A percentile compares a stretch with the other conserved stretches of the same genome.
Evolutionary conservation across 2,113 vertebrate genomes (phyloP).

Genomic region (Python bivittatus): DNA sequence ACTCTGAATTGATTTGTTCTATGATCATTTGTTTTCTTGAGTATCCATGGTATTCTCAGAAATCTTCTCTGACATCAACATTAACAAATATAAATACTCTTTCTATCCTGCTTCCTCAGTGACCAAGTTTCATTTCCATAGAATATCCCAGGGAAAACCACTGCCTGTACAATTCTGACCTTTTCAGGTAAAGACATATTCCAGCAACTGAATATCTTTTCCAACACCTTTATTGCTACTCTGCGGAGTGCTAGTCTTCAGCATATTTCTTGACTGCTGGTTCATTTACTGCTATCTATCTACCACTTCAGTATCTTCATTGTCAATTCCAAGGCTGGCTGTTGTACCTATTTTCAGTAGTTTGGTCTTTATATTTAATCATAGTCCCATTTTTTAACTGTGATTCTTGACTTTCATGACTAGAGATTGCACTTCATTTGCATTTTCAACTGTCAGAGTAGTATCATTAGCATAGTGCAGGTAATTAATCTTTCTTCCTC

Average conservation of each 20-base stretch:
- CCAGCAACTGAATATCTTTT: not conserved
- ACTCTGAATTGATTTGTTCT: not conserved
- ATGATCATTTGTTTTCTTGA: not conserved
- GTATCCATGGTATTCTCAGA: not conserved
- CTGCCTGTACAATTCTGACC: not conserved
- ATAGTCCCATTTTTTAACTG: not conserved
- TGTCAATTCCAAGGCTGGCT: not conserved
- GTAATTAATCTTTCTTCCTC: not conserved
- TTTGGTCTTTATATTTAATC: not conserved
- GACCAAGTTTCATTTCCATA: not conserved
- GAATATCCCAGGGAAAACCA: not conserved
- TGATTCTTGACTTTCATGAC: not conserved
- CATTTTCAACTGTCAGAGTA: not conserved
- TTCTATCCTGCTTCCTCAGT: not conserved
- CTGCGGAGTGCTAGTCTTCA: not conserved
- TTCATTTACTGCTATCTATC: not conserved
- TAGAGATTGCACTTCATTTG: not conserved
- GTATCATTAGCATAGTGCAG: not conserved
- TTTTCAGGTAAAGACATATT: not conserved
- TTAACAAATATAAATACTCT: not conserved
- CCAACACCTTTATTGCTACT: not conserved
- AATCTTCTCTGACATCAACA: not conserved
- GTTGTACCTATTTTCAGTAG: not conserved
- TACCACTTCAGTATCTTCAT: not conserved
- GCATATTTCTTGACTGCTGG: not conserved